Base-by-base conservation (phyloP, 1,140 invertebrate species). In the Drosophila sechellia region DNA sequence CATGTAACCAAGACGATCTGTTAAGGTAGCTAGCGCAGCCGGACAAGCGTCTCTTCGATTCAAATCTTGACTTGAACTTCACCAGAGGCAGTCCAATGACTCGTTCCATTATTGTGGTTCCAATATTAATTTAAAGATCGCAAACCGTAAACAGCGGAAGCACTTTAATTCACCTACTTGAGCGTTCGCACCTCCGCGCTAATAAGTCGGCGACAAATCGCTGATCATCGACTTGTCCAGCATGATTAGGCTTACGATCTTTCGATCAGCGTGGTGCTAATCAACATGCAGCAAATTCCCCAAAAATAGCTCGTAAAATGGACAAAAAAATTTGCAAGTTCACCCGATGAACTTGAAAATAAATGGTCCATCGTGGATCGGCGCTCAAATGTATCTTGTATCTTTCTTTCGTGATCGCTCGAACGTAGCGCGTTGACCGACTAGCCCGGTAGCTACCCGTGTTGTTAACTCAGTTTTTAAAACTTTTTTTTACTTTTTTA, bases 321-420 rank as follows among this genome's bases (percentile, higher is more conserved):
- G 58, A 64, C 68, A 45, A 37, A 79, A 70, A 87, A 73, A 79
- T 85, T 83, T 53, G 83, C 79, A 89, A 86, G 84, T 86, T 86
- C 83, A 86, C 27, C 53, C 61, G 66, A 66, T 86, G 79, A 87
- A 86, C 83, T 86, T 86, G 83, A 86, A 86, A 81, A 56, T 48
- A 59, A 42, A 69, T 59, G 46, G 40, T 72, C 34, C 69, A 63
- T 57, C 13, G 52, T 42, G 25, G 25, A 60, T 8, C 34, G 2
- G 37, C 61, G 20, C 58, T 37, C 22, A 25, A 46, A 48, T 22
- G 43, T 57, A 52, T 54, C 52, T 63, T 48, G 27, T 61, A 37
- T 54, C 56, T 75, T 34, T 37, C 22, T 49, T 17, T 69, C 83
- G 70, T 89, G 83, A 53, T 69, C 61, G 57, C 52, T 45, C 35